Evolutionary conservation across 2,888 invertebrate genomes (phyloP), one percentile per base, ranked within the genome.

Genomic region (Caenorhabditis sp.): DNA sequence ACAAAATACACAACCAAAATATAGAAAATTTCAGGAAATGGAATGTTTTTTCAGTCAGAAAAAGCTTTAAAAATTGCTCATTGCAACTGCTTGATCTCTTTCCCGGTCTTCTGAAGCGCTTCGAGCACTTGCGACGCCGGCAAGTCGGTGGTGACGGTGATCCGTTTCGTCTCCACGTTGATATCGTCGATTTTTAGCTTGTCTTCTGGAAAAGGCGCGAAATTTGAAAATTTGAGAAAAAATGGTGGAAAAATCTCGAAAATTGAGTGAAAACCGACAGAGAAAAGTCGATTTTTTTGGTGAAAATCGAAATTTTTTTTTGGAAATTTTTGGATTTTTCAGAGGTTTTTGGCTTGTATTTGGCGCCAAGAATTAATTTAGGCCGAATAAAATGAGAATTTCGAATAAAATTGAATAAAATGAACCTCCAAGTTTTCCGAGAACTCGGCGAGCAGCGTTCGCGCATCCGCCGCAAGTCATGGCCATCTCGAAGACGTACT

Each of bases 381-480:
- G n/a, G n/a, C n/a, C n/a, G n/a, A n/a, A n/a, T n/a, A n/a, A 16
- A 14, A 16, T 44, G 44, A 44, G 14, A 2, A 44, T 14, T 44
- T 44, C 5, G 44, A 10, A 14, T 3, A 16, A 44, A 44, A 44
- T 44, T 44, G 3, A 44, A n/a, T n/a, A 44, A 44, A 35, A 31
- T 31, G 7, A 31, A 85, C 87, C 87, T 93, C 95, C 95, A 74
- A 95, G 93, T 93, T 96, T 96, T 76, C 94, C 95, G 19, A 98
- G 94, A 44, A 97, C 96, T 92, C 95, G 94, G 92, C 96, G 95
- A 2, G 97, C 96, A 51, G 97, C 96, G 73, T 95, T 95, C 0
- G 96, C 95, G 93, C 97, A 98, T 16, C 97, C 97, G 90, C 95
- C 96, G 92, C 97, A 98, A 4, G 96, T 96, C 97, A 97, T 97